These are phyloP conservation scores for Pocillopora damicornis DNA, from an alignment of 64 coral and sea anemone genomes.

Conservation along the genomic window DNA sequence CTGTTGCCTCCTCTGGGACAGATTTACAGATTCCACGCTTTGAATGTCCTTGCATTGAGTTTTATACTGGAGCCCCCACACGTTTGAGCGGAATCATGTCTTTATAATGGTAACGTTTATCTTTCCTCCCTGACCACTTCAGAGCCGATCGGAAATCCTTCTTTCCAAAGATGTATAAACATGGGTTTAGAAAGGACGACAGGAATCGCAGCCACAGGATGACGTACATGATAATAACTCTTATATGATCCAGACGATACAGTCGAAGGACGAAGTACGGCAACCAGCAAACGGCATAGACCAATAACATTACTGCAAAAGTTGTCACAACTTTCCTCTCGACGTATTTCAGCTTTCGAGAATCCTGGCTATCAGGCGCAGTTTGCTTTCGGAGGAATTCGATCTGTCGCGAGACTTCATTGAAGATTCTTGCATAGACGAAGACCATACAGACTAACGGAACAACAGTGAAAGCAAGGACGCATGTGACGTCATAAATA, in stretches of 20 bases:
- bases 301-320: conserved; percentile 35
- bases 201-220: conserved; percentile 16
- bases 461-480: conserved; percentile 2
- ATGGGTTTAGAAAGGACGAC: conserved; percentile 37
- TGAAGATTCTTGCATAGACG: conserved; percentile 35
- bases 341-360: neutral
- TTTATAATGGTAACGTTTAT: neutral
- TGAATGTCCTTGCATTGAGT: too few relatives aligned
- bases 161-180: conserved; percentile 49
- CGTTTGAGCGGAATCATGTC: neutral
- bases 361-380: neutral
- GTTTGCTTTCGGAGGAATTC: neutral
- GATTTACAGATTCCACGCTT: too few relatives aligned
- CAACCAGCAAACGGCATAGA: conserved; percentile 37
- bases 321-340: conserved; percentile 18
- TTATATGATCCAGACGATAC: neutral
- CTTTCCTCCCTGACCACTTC: neutral
- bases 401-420: conserved; percentile 25
- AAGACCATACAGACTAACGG: conserved; percentile 29
- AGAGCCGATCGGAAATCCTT: conserved; percentile 30
- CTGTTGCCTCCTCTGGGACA: too few relatives aligned
- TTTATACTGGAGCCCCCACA: neutral
- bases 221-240: neutral
- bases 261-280: conserved; percentile 31
- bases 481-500: conserved; percentile 24